phyloP scores from a whole-genome alignment of 2,888 invertebrate genomes.

The Nomada hirtipes region DNA sequence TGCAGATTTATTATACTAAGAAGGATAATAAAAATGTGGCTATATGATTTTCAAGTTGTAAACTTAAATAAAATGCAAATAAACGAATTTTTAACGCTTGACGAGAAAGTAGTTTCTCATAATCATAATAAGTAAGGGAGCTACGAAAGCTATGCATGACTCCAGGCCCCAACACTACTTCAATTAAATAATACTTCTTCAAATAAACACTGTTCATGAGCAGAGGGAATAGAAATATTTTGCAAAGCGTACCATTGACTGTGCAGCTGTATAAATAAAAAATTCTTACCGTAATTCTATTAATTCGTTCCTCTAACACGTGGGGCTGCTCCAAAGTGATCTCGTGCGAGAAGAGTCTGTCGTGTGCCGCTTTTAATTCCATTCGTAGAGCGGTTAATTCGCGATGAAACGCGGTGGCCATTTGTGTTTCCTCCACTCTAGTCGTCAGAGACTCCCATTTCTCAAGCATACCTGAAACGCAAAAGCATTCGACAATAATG shows the following conservation, averaged over 20 bases:
- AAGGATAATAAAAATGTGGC: no score
- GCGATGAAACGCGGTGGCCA: conserved; percentile 81
- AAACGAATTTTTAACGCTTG: no score
- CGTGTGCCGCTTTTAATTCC: conserved; percentile 80
- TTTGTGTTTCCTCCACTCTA: conserved; percentile 82
- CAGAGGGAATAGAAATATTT: not conserved
- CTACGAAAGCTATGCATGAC: no score
- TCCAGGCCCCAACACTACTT: no score
- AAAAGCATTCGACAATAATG: not conserved
- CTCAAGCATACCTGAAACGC: conserved; percentile 82
- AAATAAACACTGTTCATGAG: not conserved
- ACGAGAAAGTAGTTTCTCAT: no score
- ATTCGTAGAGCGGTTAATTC: conserved; percentile 81
- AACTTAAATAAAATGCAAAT: no score
- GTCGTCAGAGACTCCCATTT: conserved; percentile 85
- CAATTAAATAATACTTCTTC: no score
- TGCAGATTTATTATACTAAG: no score
- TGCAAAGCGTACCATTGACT: not conserved
- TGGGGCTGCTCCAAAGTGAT: conserved; percentile 80
- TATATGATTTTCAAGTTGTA: no score
- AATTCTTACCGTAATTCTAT: conserved; percentile 83
- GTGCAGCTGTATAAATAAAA: conserved; percentile 16
- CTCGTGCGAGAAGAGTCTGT: conserved; percentile 78
- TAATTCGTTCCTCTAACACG: conserved; percentile 83
- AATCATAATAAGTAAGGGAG: no score